Conservation (phyloP, 1,140 invertebrate genomes). For the Grapholita molesta region DNA sequence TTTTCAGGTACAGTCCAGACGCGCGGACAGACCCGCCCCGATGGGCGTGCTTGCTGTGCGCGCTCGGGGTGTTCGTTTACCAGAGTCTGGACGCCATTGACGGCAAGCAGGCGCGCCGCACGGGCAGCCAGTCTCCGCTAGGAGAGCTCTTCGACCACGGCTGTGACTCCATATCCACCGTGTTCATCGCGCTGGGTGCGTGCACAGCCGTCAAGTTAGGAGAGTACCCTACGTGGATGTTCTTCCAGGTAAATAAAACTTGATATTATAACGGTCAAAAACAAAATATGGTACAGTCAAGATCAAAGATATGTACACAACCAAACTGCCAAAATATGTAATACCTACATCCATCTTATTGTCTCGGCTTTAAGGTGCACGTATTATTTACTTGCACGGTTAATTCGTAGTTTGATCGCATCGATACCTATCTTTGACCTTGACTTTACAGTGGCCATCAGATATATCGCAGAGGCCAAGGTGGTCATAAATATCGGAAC, state of each 20-base stretch:
- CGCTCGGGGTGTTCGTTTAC: slow-evolving; percentile 97
- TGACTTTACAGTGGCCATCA: too few relatives aligned
- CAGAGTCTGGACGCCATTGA: slow-evolving; percentile 99
- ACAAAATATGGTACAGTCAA: too few relatives aligned
- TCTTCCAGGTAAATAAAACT: slow-evolving; percentile 85
- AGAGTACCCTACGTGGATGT: slow-evolving; percentile 94
- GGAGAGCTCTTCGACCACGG: slow-evolving; percentile 99
- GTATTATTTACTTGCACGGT: too few relatives aligned
- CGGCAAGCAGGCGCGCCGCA: slow-evolving; percentile 99
- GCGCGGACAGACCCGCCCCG: slow-evolving; percentile 87
- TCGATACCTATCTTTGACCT: too few relatives aligned
- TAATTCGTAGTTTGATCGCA: too few relatives aligned
- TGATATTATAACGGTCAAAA: too few relatives aligned
- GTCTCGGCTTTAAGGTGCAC: too few relatives aligned
- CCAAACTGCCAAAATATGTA: too few relatives aligned
- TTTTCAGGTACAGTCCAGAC: slow-evolving; percentile 81
- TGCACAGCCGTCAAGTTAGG: slow-evolving; percentile 96
- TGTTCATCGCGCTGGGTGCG: slow-evolving; percentile 96
- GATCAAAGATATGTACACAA: too few relatives aligned
- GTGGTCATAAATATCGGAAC: too few relatives aligned
- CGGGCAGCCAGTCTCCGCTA: slow-evolving; percentile 93
- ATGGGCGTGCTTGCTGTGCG: slow-evolving; percentile 96
- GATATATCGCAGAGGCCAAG: too few relatives aligned
- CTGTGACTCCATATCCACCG: slow-evolving; percentile 98
- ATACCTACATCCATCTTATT: too few relatives aligned